These are phyloP conservation scores for Grallaria varia DNA, from an alignment of 2,113 vertebrate species.

Conservation along the genomic window DNA sequence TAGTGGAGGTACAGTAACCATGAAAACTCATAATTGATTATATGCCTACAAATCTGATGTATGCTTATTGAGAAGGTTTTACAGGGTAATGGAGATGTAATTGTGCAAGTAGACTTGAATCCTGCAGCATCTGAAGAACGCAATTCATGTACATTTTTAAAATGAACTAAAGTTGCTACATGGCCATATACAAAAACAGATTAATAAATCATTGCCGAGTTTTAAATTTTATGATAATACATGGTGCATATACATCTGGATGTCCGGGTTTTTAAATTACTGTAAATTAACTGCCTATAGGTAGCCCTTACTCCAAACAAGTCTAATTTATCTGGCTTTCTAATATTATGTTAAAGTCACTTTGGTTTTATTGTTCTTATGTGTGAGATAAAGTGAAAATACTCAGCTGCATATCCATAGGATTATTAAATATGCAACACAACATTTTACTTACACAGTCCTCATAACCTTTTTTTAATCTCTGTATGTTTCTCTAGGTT, in stretches of 20 bases:
- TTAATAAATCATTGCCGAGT: not conserved
- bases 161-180: not conserved
- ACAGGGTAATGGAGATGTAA: not conserved
- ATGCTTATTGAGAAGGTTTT: not conserved
- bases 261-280: not conserved
- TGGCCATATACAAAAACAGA: not conserved
- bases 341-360: not conserved
- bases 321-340: not conserved
- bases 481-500: not conserved
- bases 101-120: not conserved
- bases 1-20: not conserved
- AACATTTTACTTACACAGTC: fast-evolving
- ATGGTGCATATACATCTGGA: not conserved
- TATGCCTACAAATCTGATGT: not conserved
- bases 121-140: not conserved
- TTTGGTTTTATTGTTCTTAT: not conserved
- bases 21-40: not conserved
- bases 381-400: not conserved
- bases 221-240: not conserved
- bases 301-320: not conserved
- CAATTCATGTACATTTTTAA: not conserved
- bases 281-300: not conserved
- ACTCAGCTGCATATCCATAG: not conserved
- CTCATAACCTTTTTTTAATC: not conserved
- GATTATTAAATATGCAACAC: not conserved